Base-by-base conservation (phyloP, 2,797 vertebrate species). In the Epinephelus coioides region DNA sequence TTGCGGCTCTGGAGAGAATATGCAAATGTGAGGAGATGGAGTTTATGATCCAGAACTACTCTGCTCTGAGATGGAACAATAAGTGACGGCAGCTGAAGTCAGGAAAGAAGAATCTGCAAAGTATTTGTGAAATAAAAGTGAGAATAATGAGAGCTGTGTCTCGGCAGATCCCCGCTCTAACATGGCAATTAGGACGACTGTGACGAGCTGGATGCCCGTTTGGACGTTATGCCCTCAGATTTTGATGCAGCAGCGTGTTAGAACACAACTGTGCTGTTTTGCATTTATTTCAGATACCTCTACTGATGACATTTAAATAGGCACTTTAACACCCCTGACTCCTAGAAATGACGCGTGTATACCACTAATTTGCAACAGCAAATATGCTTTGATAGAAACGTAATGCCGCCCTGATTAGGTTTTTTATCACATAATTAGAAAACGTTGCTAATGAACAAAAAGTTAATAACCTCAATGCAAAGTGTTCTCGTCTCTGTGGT, bases 21-120 rank as follows among this genome's bases (percentile, higher is more conserved):
- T 94, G 91, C 87, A 90, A 93, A 94, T 92, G 78, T 65, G 77
- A 78, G 74, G 80, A 91, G 88, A 93, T 89, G 88, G 90, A 88
- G 85, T 93, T 93, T 92, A 91, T 94, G 90, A 94, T 92, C 92
- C 92, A 91, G 91, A 94, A 94, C 91, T 85, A 34, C 73, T 86
- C 69, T 30, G 84, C 78, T 79, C 86, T 47, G 74, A 87, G 83
- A 91, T 59, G 60, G 90, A 87, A 87, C 88, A 89, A 86, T 86
- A 91, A 84, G 82, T 91, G 88, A 91, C 83, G 85, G 89, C 68
- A 56, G 87, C 66, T 79, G 66, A 85, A 90, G 86, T 78, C 80
- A 38, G 83, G 73, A 73, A 69, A 51, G 54, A 74, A 84, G 68
- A 86, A 89, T 88, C 72, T 78, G 82, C 49, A 57, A 83, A 87